Evolutionary conservation across 2,113 vertebrate species (phyloP), one percentile per base, ranked within the genome.

Genomic region (Burhinus bistriatus): DNA sequence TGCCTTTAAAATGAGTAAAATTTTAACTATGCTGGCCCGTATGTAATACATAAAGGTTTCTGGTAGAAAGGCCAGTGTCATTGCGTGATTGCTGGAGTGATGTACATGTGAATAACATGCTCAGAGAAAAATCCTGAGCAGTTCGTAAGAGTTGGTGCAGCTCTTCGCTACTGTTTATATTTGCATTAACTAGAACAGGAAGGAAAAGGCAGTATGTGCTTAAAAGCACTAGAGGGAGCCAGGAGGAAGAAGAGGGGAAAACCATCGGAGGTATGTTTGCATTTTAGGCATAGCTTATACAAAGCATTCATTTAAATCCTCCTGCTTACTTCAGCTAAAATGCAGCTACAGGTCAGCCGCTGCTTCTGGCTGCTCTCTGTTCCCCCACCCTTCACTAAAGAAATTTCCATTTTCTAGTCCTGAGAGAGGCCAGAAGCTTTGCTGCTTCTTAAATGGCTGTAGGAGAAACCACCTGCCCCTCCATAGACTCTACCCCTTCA

Each of bases 181-280:
- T 95, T 64, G 18, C 29, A 14, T 73, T 61, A 80, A 73, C 58
- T 40, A 27, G n/a, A 65, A 34, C 22, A 23, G 57, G 58, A 77
- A 45, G 29, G 52, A 51, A 85, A 73, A 88, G 51, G 32, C 71
- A 15, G 2, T 70, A 15, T 62, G 18, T 57, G 11, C 51, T 77
- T 47, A 25, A 58, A 47, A 66, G 52, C 96, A 7, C 94, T 97
- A 97, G 96, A 90, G 95, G 97, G 95, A 96, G 95, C 96, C 55
- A 55, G 64, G 78, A 85, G 62, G 87, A 88, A 87, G 81, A 92
- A 61, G 54, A 91, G 87, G 49, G 45, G 29, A 21, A 73, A 80
- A 73, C 25, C 2, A 0, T 6, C 47, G 38, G 83, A 58, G 66
- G 55, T 30, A 4, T 25, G 13, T 51, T 89, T 73, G 51, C 62